phyloP scores from a whole-genome alignment of 2,113 vertebrate species.

The Podiceps cristatus region DNA sequence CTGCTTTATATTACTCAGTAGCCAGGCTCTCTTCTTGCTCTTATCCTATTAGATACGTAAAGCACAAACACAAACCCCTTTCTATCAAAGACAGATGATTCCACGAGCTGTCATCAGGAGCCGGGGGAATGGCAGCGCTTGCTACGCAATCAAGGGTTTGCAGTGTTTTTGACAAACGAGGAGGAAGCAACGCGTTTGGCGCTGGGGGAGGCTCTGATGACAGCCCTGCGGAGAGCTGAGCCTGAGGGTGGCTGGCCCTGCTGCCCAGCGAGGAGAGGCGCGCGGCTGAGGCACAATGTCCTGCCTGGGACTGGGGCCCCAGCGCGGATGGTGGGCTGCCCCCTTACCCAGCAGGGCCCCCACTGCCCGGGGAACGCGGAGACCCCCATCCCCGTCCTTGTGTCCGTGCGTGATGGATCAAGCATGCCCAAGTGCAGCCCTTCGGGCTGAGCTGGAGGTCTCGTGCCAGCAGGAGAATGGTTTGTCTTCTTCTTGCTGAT shows the following conservation, averaged over 20 bases:
- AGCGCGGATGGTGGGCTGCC: not conserved
- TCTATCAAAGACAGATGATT: not conserved
- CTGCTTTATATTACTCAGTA: slow-evolving; percentile 41
- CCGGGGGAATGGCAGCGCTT: not conserved
- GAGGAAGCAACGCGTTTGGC: not conserved
- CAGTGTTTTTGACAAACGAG: not conserved
- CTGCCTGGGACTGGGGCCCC: not conserved
- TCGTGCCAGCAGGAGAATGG: not conserved
- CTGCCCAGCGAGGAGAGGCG: not conserved
- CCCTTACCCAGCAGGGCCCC: not conserved
- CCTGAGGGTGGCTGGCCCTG: not conserved
- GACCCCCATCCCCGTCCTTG: fast-evolving
- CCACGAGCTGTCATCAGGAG: not conserved
- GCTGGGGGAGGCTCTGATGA: not conserved
- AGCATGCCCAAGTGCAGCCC: fast-evolving
- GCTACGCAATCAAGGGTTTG: not conserved
- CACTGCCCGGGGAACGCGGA: not conserved
- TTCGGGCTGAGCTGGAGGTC: not conserved
- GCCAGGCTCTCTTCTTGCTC: not conserved
- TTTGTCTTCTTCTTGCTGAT: not conserved
- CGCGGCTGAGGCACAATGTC: not conserved
- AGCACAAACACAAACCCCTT: not conserved
- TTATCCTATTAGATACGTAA: not conserved
- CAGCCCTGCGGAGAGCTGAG: not conserved
- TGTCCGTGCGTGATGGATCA: not conserved